Evolutionary conservation across 2,888 invertebrate genomes (phyloP).

Genomic region (Rhingia rostrata): DNA sequence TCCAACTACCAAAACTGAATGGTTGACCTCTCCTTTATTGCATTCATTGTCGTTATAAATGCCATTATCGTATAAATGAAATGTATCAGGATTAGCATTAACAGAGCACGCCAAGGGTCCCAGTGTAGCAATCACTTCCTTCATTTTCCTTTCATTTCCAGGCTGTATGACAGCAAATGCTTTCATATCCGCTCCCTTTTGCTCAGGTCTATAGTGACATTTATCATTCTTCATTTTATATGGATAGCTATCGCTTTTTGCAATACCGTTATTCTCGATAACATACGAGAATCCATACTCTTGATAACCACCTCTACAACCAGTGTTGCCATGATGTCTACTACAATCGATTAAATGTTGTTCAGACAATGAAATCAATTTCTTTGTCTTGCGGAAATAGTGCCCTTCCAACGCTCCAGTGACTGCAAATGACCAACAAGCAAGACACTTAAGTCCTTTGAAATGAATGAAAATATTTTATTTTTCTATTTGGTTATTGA

Average conservation of each 20-base stretch:
- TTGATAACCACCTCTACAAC: constrained; percentile 82
- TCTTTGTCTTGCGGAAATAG: constrained; percentile 79
- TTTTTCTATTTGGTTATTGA: not conserved
- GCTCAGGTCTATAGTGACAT: constrained; percentile 76
- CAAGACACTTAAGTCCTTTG: constrained; percentile 78
- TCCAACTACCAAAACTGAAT: constrained; percentile 81
- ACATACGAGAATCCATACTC: constrained; percentile 81
- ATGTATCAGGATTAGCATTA: constrained; percentile 78
- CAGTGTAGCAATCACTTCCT: constrained; percentile 79
- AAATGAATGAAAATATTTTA: not conserved
- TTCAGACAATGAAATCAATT: constrained; percentile 79
- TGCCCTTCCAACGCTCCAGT: constrained; percentile 82
- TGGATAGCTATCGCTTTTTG: constrained; percentile 78
- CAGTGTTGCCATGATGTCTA: constrained; percentile 77
- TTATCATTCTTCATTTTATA: constrained; percentile 78
- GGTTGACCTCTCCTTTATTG: constrained; percentile 80
- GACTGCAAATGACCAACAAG: constrained; percentile 82
- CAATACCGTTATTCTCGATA: constrained; percentile 78
- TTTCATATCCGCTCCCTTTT: constrained; percentile 77
- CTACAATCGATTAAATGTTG: constrained; percentile 82
- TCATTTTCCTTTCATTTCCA: constrained; percentile 80
- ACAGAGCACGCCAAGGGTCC: constrained; percentile 81
- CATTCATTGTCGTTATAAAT: constrained; percentile 81
- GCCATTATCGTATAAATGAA: constrained; percentile 80
- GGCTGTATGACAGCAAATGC: constrained; percentile 78